phyloP scores from a whole-genome alignment of 2,888 invertebrate genomes.

The Cremastobaeus sp. region DNA sequence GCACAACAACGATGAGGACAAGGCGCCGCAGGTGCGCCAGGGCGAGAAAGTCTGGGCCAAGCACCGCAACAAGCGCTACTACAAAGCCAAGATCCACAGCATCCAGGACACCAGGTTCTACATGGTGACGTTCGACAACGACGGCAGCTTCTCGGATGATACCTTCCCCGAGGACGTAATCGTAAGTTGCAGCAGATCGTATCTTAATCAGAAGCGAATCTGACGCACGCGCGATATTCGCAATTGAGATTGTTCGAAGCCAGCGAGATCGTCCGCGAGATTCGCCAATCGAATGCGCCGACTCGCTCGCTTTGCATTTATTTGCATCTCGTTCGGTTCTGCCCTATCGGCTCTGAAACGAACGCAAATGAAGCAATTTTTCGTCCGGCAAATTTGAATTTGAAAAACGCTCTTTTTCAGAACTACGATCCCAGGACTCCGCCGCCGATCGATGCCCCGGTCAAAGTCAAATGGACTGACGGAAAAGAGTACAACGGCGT shows the following conservation, averaged over 20 bases:
- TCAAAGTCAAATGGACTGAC: slow-evolving; percentile 81
- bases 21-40: slow-evolving; percentile 70
- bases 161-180: slow-evolving; percentile 80
- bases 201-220: slow-evolving; percentile 1
- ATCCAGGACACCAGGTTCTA: slow-evolving; percentile 79
- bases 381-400: neutral
- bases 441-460: slow-evolving; percentile 78
- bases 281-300: too few relatives aligned
- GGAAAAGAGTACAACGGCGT: slow-evolving; percentile 78
- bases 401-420: slow-evolving; percentile 26
- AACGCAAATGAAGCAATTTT: neutral
- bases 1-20: slow-evolving; percentile 71
- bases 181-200: slow-evolving; percentile 71
- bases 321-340: neutral
- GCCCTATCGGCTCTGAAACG: too few relatives aligned
- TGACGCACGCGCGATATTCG: slow-evolving; percentile 9
- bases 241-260: slow-evolving; percentile 5
- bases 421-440: slow-evolving; percentile 69
- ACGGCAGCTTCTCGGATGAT: slow-evolving; percentile 81
- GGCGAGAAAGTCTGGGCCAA: slow-evolving; percentile 82
- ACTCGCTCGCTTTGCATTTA: neutral
- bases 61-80: slow-evolving; percentile 82
- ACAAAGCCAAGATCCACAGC: slow-evolving; percentile 80
- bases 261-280: neutral
- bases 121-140: slow-evolving; percentile 83